A percentile compares a stretch with the other conserved stretches of the same genome.
Evolutionary conservation across 2,113 vertebrate species (phyloP).

Genomic region (Brienomyrus longianalis): DNA sequence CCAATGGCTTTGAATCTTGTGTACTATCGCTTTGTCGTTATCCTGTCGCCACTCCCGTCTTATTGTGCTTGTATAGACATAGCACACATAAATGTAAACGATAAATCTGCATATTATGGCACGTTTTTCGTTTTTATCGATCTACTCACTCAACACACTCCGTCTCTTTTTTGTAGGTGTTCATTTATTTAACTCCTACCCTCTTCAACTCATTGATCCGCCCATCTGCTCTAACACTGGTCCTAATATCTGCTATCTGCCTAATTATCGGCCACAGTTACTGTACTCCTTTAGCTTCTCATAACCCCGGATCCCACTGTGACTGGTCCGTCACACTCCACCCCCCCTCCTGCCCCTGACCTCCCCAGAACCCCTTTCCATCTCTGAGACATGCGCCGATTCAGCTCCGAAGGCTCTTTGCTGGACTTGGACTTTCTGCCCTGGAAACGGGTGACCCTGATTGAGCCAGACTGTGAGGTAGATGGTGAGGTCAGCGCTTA

Average conservation of each 20-base stretch:
- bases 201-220: not conserved
- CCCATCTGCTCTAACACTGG: not conserved
- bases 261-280: not conserved
- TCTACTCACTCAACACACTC: not conserved
- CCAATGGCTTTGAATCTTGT: not conserved
- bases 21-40: not conserved
- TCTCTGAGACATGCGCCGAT: constrained; percentile 49
- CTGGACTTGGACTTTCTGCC: constrained; percentile 52
- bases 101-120: not conserved
- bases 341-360: not conserved
- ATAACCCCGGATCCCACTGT: not conserved
- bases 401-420: constrained; percentile 61
- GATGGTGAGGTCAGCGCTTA: constrained; percentile 15
- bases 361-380: not conserved
- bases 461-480: not conserved
- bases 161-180: not conserved
- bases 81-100: not conserved
- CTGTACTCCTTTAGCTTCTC: not conserved
- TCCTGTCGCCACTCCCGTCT: not conserved
- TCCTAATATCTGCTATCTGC: not conserved
- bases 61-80: not conserved
- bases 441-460: constrained; percentile 36
- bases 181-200: not conserved
- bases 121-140: not conserved
- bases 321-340: not conserved